Evolutionary conservation across 1,140 invertebrate genomes (phyloP), one percentile per base, ranked within the genome.

Genomic region (Olivierus martensii): DNA sequence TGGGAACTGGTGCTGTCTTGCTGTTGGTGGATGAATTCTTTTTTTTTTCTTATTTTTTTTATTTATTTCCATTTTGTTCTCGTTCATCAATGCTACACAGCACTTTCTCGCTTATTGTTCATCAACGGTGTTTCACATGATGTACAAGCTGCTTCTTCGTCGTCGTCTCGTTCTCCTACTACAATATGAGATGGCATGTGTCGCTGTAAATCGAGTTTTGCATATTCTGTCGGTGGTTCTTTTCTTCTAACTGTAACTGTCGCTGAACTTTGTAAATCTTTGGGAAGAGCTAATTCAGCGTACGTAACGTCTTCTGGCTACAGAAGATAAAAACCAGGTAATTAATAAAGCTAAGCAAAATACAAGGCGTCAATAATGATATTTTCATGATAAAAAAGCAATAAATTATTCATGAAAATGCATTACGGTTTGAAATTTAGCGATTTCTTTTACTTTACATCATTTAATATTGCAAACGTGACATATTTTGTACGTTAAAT

Each of bases 181-280:
- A 49, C 49, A 35, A 49, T 55, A 9, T 42, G 22, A 14, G 48
- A 28, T 36, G 50, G 53, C 12, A 55, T 55, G 19, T 56, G 54
- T 14, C 54, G 49, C 22, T 56, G 54, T 10, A 51, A 44, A 43
- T 56, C 55, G 38, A 56, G 46, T 39, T 56, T 56, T n/a, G 55
- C 55, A 38, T 56, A 56, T 22, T 56, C 55, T 17, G 51, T 56
- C 10, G 50, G 55, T 28, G 55, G 55, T n/a, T 56, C 55, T 52
- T 56, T 52, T 49, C 55, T 52, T 19, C 55, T 37, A 15, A 56
- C 55, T 6, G 51, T 52, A 28, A 28, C 28, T 5, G 54, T 56
- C 9, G 55, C 50, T 0, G 55, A 49, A 17, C 46, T 52, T 21
- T 56, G 55, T 44, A 49, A 46, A 49, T 52, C 50, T 35, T 49